These are phyloP conservation scores for Sorex maritimensis DNA, from an alignment of 2,797 vertebrate genomes.

Conservation along the genomic window DNA sequence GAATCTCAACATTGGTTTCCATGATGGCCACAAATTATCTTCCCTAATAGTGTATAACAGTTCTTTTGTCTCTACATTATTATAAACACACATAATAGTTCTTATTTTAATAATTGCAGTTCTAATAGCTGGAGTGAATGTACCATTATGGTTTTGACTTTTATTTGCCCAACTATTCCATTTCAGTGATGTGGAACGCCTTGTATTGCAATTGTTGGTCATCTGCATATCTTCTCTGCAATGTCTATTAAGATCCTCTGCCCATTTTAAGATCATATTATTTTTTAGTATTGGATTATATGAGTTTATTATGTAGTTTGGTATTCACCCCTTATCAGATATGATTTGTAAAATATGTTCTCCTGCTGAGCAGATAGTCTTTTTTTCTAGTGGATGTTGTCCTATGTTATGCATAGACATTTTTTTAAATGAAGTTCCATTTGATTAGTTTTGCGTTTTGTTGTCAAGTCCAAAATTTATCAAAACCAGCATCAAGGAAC, in stretches of 20 bases:
- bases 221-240: not conserved
- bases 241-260: not conserved
- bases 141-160: not conserved
- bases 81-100: not conserved
- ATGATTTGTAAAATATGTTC: slow-evolving; percentile 17
- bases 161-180: not conserved
- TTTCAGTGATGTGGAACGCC: not conserved
- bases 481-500: not conserved
- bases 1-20: not conserved
- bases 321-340: not conserved
- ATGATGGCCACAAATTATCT: not conserved
- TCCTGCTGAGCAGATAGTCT: not conserved
- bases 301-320: not conserved
- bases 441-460: not conserved
- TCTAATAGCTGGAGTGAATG: not conserved
- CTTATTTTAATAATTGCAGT: too few relatives aligned
- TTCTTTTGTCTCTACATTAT: not conserved
- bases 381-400: too few relatives aligned
- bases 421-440: too few relatives aligned
- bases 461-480: not conserved
- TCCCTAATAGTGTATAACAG: not conserved
- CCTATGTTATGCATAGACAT: too few relatives aligned
- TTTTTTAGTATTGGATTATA: too few relatives aligned
- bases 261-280: not conserved
- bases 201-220: not conserved